These are phyloP conservation scores for Bufo bufo DNA, from an alignment of 2,113 vertebrate genomes.

Conservation along the genomic window DNA sequence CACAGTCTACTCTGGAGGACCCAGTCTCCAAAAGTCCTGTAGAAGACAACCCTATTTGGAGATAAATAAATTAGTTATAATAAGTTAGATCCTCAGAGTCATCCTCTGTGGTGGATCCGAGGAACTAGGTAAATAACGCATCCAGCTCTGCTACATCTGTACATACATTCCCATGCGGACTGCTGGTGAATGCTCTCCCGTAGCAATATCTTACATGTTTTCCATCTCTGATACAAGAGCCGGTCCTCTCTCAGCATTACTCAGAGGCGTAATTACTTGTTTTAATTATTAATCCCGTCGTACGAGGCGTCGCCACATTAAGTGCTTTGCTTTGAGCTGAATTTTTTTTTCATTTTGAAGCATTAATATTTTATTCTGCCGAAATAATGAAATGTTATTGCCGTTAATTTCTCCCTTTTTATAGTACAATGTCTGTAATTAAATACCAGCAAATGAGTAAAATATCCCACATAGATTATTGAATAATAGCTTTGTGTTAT, in stretches of 20 bases:
- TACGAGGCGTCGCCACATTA: not conserved
- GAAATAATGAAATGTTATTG: not conserved
- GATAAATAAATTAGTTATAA: too few relatives aligned
- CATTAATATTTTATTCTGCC: constrained; percentile 2
- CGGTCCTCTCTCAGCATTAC: not conserved
- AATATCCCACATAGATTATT: not conserved
- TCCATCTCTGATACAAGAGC: not conserved
- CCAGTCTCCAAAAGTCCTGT: too few relatives aligned
- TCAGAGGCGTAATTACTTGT: not conserved
- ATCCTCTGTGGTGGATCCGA: too few relatives aligned
- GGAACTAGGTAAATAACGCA: too few relatives aligned
- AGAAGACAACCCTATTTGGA: too few relatives aligned
- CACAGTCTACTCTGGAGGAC: too few relatives aligned
- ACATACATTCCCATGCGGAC: not conserved
- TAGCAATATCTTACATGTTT: not conserved
- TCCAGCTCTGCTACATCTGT: not conserved
- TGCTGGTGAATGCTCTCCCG: not conserved
- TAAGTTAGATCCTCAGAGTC: too few relatives aligned
- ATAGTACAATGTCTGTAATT: not conserved
- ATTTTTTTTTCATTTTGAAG: not conserved
- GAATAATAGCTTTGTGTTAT: not conserved
- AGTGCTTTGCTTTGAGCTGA: not conserved
- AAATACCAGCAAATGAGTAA: constrained; percentile 5
- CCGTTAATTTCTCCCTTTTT: not conserved
- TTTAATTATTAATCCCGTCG: not conserved